These are phyloP conservation scores for Xylocopa sonorina DNA, from an alignment of 1,140 invertebrate genomes.

Conservation along the genomic window DNA sequence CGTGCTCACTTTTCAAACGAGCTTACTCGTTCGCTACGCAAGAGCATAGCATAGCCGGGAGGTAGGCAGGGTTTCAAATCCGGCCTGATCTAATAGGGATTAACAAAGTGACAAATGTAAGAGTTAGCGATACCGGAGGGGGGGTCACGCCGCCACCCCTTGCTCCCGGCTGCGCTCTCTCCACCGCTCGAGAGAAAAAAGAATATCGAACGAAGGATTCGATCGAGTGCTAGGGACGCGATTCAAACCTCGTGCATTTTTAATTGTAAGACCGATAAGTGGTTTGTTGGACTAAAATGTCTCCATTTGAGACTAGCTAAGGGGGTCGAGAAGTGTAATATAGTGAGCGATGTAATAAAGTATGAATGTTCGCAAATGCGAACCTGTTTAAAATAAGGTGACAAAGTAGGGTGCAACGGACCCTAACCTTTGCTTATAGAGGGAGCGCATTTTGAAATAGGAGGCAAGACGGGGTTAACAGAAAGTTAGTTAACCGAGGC, in stretches of 20 bases:
- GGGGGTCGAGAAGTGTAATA: too few relatives aligned
- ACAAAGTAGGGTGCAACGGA: background rate
- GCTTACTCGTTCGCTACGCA: conserved; percentile 73
- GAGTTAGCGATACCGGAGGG: conserved; percentile 72
- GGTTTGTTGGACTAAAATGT: background rate
- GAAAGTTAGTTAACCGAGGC: background rate
- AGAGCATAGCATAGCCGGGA: conserved; percentile 65
- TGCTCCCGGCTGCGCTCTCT: conserved; percentile 12
- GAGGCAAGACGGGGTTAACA: background rate
- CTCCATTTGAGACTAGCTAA: background rate
- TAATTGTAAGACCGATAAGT: background rate
- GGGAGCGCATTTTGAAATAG: background rate
- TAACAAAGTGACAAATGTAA: conserved; percentile 76
- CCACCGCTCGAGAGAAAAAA: conserved; percentile 8
- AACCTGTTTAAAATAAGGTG: too few relatives aligned
- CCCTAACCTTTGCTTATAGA: background rate
- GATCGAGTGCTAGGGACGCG: conserved; percentile 25
- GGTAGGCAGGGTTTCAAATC: conserved; percentile 67
- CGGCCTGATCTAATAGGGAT: conserved; percentile 75
- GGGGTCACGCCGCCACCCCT: conserved; percentile 45
- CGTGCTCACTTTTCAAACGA: conserved; percentile 75
- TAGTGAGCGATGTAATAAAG: too few relatives aligned
- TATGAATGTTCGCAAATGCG: too few relatives aligned
- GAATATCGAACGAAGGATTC: conserved; percentile 52
- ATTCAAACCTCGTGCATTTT: background rate